Base-by-base conservation (phyloP, 2,888 invertebrate genomes). In the Lysandra bellargus region DNA sequence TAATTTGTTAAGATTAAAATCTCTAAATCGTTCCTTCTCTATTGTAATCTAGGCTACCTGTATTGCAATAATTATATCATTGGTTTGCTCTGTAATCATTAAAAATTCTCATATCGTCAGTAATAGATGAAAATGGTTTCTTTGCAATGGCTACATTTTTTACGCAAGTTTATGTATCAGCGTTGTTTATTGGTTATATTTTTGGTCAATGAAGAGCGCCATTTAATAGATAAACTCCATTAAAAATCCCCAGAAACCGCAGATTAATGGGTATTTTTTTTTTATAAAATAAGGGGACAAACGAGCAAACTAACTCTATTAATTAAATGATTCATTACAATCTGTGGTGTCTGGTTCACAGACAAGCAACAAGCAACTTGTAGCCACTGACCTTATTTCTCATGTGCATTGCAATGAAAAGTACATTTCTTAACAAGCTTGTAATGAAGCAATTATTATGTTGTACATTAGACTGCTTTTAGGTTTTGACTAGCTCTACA, bases 371-470 rank as follows among this genome's bases (percentile, higher is more conserved):
- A 37, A 37, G 69, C 12, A 64, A 64, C 64, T 64, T 30, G 61
- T 61, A 3, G 64, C 69, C 33, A 33, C 33, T 69, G 69, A 69
- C 69, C 69, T 69, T 69, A 69, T 69, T 69, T 69, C 69, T 33
- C 69, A 69, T 69, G 69, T 69, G 69, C 69, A 69, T 69, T 69
- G 69, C 69, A 69, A 69, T 69, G 33, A 69, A 69, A 69, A 69
- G 64, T 69, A 69, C 33, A 69, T 69, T 69, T 69, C 69, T 69
- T 69, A 69, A 69, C 69, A 37, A 69, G 69, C 33, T 37, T 14
- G 33, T 33, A 69, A 69, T 69, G 69, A 69, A 69, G 69, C 69
- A 69, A 69, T 69, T 69, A 69, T 33, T 37, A 69, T 69, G 69
- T 69, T 69, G 14, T 37, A 69, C 69, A 69, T 69, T 37, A 69